Conservation (phyloP, 2,797 vertebrate species). For the Rhinichthys osculus region DNA sequence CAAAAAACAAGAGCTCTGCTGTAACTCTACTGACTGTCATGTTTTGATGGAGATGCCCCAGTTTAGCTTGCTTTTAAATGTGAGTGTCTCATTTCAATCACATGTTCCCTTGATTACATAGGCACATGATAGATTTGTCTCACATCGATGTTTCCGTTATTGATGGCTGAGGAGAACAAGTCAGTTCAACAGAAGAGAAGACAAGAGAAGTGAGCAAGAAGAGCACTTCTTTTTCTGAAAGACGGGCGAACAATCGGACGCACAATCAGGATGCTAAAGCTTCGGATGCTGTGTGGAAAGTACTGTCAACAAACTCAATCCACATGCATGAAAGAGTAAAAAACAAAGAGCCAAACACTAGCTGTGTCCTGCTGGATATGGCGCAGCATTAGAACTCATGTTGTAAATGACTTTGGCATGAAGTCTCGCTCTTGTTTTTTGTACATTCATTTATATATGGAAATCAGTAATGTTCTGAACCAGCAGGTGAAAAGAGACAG, state of each 20-base stretch:
- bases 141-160: constrained; percentile 98
- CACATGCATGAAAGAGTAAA: constrained; percentile 3
- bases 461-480: constrained; percentile 19
- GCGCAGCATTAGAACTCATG: constrained; percentile 4
- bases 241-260: neutral
- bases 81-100: constrained; percentile 27
- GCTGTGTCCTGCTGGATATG: constrained; percentile 21
- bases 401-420: constrained; percentile 51
- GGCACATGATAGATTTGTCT: constrained; percentile 99
- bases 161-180: constrained; percentile 86
- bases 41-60: constrained; percentile 17
- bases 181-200: constrained; percentile 18
- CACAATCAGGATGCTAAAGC: neutral
- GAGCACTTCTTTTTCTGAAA: constrained; percentile 19
- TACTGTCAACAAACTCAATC: neutral
- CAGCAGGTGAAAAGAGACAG: constrained; percentile 9
- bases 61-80: constrained; percentile 12
- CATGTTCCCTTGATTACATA: constrained; percentile 73
- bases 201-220: constrained; percentile 12
- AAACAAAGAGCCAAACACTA: constrained; percentile 24
- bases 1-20: neutral
- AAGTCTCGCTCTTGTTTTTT: constrained; percentile 56
- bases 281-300: constrained; percentile 14
- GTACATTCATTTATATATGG: constrained; percentile 17
- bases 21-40: neutral